Evolutionary conservation across 2,113 vertebrate genomes (phyloP).

Genomic region (Mastomys natalensis): DNA sequence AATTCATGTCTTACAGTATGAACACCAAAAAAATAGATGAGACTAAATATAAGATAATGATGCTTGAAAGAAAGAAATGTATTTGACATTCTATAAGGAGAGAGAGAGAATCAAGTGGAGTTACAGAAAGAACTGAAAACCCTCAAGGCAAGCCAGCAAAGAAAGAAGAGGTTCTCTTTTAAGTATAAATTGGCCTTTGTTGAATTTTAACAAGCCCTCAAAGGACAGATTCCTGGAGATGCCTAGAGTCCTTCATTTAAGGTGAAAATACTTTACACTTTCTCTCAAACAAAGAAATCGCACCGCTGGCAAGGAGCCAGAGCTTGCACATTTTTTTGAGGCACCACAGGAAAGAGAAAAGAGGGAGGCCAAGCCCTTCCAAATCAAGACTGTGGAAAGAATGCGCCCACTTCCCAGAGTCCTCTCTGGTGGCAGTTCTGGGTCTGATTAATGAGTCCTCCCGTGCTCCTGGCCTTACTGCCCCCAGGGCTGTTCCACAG

Average conservation of each 20-base stretch:
- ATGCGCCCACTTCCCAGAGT: slow-evolving; percentile 59
- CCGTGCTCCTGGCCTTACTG: slow-evolving; percentile 69
- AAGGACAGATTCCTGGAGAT: slow-evolving; percentile 83
- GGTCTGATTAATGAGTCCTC: slow-evolving; percentile 74
- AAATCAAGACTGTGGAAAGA: slow-evolving; percentile 64
- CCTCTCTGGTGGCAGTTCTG: slow-evolving; percentile 62
- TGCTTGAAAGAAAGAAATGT: neutral
- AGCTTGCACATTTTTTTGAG: slow-evolving; percentile 64
- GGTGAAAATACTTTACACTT: slow-evolving; percentile 83
- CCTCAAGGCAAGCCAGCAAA: neutral
- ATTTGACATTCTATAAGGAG: slow-evolving; percentile 1
- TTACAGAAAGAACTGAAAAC: slow-evolving; percentile 56
- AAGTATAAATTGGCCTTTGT: slow-evolving; percentile 75
- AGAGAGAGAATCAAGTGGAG: neutral
- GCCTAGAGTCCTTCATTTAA: slow-evolving; percentile 84
- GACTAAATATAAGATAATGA: neutral
- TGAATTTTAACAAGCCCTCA: slow-evolving; percentile 85
- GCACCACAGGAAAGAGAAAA: slow-evolving; percentile 69
- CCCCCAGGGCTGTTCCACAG: slow-evolving; percentile 34
- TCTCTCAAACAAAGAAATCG: slow-evolving; percentile 81
- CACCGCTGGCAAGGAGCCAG: slow-evolving; percentile 72
- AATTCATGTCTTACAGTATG: neutral
- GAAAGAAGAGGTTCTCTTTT: slow-evolving; percentile 60
- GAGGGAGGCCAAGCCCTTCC: slow-evolving; percentile 66
- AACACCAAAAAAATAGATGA: slow-evolving; percentile 18